Base-by-base conservation (phyloP, 2,888 invertebrate species). In the Eulithis testata region DNA sequence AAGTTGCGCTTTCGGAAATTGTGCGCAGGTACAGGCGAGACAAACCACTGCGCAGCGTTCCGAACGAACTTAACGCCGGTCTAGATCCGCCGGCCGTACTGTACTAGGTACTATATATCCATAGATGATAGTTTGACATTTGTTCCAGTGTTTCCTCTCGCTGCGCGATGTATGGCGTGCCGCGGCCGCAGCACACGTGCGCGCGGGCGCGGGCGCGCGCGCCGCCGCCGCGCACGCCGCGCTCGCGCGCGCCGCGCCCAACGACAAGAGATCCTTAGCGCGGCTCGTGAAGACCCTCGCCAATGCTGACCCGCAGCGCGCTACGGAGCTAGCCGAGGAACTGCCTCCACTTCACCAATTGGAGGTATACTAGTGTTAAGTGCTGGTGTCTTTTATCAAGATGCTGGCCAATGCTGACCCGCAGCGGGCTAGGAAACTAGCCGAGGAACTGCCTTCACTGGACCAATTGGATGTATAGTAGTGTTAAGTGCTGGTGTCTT, bases 201-300 rank as follows among this genome's bases (percentile, higher is more conserved):
- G 96, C 61, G 96, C 96, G 61, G 97, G 96, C 0, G 95, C 95
- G 71, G 94, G 97, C 0, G 97, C 97, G 8, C 95, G 95, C 61
- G 93, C 95, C 3, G 96, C 97, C 61, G 97, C 96, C 0, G 95
- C 95, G 71, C 94, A n/a, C 61, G 97, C 96, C 0, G 95, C 95
- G 71, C 94, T 97, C 0, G 97, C 97, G 8, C 95, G 95, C 61
- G 93, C 95, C 3, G 96, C 97, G 74, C 97, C 98, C 0, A 91
- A 94, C 50, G 98, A 98, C 89, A 94, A 94, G 71, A 96, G 96
- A 63, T 95, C 96, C 0, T 89, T 97, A 55, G 99, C 99, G 2
- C 96, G 98, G 71, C 94, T 99, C n/a, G 97, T 99, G 6, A 95
- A 98, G 70, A 98, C 98, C 1, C 97, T 98, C 82, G 95, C 96